Base-by-base conservation (phyloP, 2,797 vertebrate species). In the Alca torda region DNA sequence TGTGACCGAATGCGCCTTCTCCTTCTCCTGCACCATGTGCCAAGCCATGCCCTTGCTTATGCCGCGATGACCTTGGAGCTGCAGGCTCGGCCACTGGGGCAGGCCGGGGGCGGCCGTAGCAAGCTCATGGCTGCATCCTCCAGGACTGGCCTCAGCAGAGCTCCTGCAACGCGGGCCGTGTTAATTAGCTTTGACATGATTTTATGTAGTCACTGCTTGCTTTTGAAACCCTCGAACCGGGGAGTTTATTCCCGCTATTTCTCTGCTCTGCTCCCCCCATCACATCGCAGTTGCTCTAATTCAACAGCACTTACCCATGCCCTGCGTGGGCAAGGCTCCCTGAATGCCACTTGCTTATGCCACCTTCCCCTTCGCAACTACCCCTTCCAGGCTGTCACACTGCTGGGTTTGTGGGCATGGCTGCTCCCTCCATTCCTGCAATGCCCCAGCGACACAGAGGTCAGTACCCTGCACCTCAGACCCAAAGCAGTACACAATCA, bases 391-490 rank as follows among this genome's bases (percentile, higher is more conserved):
- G 30, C 39, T 80, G 45, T 70, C 41, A 67, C 0, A 1, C 15
- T 48, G 41, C 2, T 12, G 26, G 45, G 53, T 64, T 51, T 60
- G 48, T 0, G 0, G n/a, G 20, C 14, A 61, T 1, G 9, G 59
- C 45, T 41, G 13, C 57, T 84, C 24, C 33, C 74, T 94, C 54
- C 61, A 50, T 26, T 35, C 16, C 59, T 39, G 31, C 0, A 0
- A 48, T 39, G 68, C 30, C 33, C 17, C 1, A 0, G 13, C 75
- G 16, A 74, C 39, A 31, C 17, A 28, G 74, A 82, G n/a, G 16
- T 3, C 2, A 2, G 57, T 8, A 77, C 15, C 10, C 31, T 54
- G 46, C 0, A 0, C 26, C 61, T 68, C 65, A 68, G 50, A 16
- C 59, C 63, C 46, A 70, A n/a, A 73, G 23, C 56, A 51, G 35